phyloP scores from a whole-genome alignment of 2,888 invertebrate species.

The Euzophera pinguis region DNA sequence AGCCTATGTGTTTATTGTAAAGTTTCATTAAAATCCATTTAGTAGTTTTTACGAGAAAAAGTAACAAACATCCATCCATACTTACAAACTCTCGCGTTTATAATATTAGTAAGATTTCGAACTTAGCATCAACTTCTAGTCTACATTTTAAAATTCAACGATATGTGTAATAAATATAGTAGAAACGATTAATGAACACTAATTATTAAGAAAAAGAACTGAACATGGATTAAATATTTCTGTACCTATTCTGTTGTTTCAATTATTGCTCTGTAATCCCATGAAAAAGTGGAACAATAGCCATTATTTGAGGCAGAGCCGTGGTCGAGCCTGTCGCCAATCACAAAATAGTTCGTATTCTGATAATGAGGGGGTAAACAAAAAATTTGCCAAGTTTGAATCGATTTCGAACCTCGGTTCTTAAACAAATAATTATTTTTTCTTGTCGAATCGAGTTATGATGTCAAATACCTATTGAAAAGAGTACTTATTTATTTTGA shows the following conservation, averaged over 20 bases:
- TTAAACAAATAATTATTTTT: neutral
- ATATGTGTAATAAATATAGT: neutral
- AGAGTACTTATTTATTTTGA: too few species aligned
- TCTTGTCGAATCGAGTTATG: too few species aligned
- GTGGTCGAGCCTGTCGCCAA: neutral
- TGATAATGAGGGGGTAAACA: neutral
- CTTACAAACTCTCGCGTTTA: too few species aligned
- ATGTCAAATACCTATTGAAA: too few species aligned
- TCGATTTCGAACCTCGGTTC: neutral
- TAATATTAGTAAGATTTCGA: too few species aligned
- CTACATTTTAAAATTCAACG: too few species aligned
- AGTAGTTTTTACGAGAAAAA: too few species aligned
- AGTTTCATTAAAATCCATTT: too few species aligned
- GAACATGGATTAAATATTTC: neutral
- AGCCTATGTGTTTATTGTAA: too few species aligned
- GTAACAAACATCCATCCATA: too few species aligned
- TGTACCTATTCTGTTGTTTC: neutral
- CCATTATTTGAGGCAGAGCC: neutral
- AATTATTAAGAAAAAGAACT: neutral
- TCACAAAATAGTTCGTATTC: constrained; percentile 6
- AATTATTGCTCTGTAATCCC: neutral
- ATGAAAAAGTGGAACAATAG: neutral
- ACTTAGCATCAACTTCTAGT: too few species aligned
- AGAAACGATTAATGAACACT: too few species aligned
- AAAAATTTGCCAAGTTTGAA: neutral